Base-by-base conservation (phyloP, 2,888 invertebrate species). In the Drosophila hawaiiensis region DNA sequence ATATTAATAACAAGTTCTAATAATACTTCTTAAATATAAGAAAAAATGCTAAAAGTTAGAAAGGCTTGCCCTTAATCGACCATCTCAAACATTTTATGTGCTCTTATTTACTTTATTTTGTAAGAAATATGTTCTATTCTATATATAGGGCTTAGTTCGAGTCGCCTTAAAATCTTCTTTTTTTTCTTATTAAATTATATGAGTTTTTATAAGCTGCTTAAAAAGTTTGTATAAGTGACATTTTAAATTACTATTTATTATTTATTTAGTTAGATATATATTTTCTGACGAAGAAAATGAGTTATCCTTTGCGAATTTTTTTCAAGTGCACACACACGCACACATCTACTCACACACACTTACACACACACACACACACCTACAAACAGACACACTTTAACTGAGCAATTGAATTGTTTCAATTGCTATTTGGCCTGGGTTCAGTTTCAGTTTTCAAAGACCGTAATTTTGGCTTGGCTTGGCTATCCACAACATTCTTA, bases 321-420 rank as follows among this genome's bases (percentile, higher is more conserved):
- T 47, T 2, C 2, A 47, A 25, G 47, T 47, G 47, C 9, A 47
- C 67, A 64, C 60, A 67, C 61, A 63, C n/a, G n/a, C 14, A 22
- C 28, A 9, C 7, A 7, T 9, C 5, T 28, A 49, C 28, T 28
- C 3, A 19, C 28, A 19, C 6, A 63, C 59, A 70, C 61, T 62
- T 54, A 29, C 29, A 28, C 3, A 28, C 28, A 19, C 37, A 63
- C 55, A 70, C 61, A 68, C 54, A 63, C 49, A 70, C 61, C 39
- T 62, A 39, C 9, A 35, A 16, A 55, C 25, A 37, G 25, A 50
- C 28, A 22, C 37, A 49, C 69, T 60, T 74, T 73, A 70, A 56
- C 66, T 54, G 64, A 67, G 76, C 79, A 89, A 86, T 87, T 86
- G 81, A 86, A 86, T 89, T 87, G 81, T 86, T 86, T 89, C 84